Base-by-base conservation (phyloP, 64 coral and sea anemone genomes). In the Hydrozoanthus tunicans region DNA sequence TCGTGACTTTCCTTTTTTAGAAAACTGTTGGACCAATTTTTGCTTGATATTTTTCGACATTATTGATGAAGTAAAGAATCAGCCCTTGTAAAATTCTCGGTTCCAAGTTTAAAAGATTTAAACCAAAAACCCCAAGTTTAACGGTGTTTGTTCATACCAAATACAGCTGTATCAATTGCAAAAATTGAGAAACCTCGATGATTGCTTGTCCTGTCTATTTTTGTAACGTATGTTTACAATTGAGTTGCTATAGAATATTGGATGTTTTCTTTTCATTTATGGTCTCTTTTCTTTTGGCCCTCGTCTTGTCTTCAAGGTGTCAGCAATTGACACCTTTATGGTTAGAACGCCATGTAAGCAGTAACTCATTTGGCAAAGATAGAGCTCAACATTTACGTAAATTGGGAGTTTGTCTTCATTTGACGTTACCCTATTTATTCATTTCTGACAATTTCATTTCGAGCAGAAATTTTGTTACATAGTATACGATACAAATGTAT, bases 151-250 rank as follows among this genome's bases (percentile, higher is more conserved):
- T 43, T 43, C 32, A 25, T 64, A 1, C 14, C n/a, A 81, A 52
- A 64, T 6, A 81, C 59, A 63, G 59, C 79, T 81, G 79, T 81
- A 26, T 52, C 59, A 81, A 81, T 13, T 81, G 25, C 15, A 81
- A 6, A 55, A 62, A 15, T 4, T 9, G 58, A 81, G 17, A 62
- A 6, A 14, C 6, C 14, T 32, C 23, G 23, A 81, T 51, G 13
- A 51, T 64, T 51, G 15, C 23, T 81, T 51, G 8, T 52, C 6
- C 25, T 32, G 23, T 51, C 12, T 81, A 51, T 62, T 51, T 5
- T 32, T 81, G 6, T 74, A 52, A 74, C 51, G 15, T 59, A 6
- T 64, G 32, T 59, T 81, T 60, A 81, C 79, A 63, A 51, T 59
- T 11, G 25, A 24, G 58, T 62, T 51, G 56, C 20, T 62, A 26